phyloP scores from a whole-genome alignment of 1,140 invertebrate genomes.

The Drosophila quadrilineata region DNA sequence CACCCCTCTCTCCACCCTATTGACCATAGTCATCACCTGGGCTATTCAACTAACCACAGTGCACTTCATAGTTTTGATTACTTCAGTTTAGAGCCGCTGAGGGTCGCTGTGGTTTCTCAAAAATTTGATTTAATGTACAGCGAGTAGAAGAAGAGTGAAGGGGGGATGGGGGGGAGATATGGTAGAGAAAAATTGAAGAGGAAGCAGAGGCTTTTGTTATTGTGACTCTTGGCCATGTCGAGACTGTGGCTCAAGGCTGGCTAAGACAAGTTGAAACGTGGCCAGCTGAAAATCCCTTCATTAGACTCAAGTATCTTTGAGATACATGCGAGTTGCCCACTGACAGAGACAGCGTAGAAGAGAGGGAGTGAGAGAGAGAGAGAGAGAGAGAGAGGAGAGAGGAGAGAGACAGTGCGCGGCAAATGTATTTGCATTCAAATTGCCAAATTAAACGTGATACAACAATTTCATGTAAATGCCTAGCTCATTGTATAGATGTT shows the following conservation, averaged over 20 bases:
- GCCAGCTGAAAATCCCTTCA: conserved; percentile 51
- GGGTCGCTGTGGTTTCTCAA: conserved; percentile 2
- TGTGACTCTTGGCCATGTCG: conserved; percentile 12
- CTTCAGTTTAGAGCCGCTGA: conserved; percentile 1
- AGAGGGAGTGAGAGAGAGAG: too few relatives aligned
- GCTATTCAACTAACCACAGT: conserved; percentile 16
- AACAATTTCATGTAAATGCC: conserved; percentile 60
- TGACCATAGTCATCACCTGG: too few relatives aligned
- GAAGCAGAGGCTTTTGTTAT: neutral
- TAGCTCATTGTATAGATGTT: conserved; percentile 20
- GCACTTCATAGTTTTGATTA: conserved; percentile 50
- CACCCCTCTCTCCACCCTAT: neutral
- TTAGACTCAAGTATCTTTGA: conserved; percentile 39
- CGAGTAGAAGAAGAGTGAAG: neutral
- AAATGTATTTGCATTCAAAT: conserved; percentile 61
- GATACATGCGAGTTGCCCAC: too few relatives aligned
- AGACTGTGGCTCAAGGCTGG: conserved; percentile 19
- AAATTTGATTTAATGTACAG: conserved; percentile 48
- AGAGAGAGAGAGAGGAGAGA: too few relatives aligned
- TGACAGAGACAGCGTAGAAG: too few relatives aligned
- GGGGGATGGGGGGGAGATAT: too few relatives aligned
- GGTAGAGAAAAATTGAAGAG: too few relatives aligned
- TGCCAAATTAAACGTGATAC: conserved; percentile 69
- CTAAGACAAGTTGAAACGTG: conserved; percentile 55
- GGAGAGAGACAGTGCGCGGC: too few relatives aligned